phyloP scores from a whole-genome alignment of 1,140 invertebrate species.

The Drosophila malerkotliana region DNA sequence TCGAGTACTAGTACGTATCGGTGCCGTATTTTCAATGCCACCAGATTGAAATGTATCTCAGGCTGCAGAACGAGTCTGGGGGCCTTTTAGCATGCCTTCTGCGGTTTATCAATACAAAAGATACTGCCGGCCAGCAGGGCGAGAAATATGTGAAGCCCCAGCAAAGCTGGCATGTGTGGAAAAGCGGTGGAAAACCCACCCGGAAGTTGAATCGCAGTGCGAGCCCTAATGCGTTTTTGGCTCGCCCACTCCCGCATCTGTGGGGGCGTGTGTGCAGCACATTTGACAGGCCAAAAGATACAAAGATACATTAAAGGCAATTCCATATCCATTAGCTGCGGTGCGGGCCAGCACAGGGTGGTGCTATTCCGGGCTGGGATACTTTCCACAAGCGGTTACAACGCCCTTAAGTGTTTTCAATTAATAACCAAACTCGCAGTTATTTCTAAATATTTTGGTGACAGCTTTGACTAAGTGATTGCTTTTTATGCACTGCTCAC shows the following conservation, averaged over 20 bases:
- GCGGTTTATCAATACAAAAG: conserved; percentile 65
- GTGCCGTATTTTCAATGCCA: conserved; percentile 39
- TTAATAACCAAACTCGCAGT: conserved; percentile 60
- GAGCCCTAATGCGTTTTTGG: conserved; percentile 54
- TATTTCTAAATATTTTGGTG: conserved; percentile 34
- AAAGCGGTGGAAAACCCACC: conserved; percentile 60
- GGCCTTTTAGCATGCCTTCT: conserved; percentile 51
- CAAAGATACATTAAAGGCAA: conserved; percentile 61
- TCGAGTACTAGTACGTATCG: conserved; percentile 4
- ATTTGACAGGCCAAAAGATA: conserved; percentile 52
- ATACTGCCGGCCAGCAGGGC: conserved; percentile 5
- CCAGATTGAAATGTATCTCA: conserved; percentile 54
- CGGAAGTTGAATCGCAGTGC: conserved; percentile 41
- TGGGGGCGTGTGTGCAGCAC: conserved; percentile 23
- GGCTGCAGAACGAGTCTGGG: conserved; percentile 36
- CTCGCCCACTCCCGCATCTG: conserved; percentile 19
- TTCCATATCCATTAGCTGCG: conserved; percentile 66
- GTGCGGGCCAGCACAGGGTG: conserved; percentile 2
- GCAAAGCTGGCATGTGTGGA: conserved; percentile 43
- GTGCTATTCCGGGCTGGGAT: background rate
- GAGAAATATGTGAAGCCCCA: conserved; percentile 54
- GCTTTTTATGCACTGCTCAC: background rate
- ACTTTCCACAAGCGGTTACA: too few relatives aligned
- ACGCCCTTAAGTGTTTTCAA: conserved; percentile 57
- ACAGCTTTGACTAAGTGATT: conserved; percentile 31